These are phyloP conservation scores for Gnathonemus echidnorhynchus DNA, from an alignment of 2,113 vertebrate species.

Conservation along the genomic window DNA sequence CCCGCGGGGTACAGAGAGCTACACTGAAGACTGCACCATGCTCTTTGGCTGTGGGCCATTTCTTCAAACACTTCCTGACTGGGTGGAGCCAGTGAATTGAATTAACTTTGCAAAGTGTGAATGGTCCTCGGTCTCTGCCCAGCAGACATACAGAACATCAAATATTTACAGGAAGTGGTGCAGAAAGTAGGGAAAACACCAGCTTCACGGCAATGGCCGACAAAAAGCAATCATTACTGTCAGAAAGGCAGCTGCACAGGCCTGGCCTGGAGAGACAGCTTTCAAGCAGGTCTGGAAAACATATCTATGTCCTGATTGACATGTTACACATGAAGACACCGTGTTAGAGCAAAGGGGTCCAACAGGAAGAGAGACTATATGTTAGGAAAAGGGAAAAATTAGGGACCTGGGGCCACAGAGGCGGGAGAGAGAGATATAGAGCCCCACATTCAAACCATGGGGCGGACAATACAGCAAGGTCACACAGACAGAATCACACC, in stretches of 20 bases:
- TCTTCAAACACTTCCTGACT: background rate
- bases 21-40: background rate
- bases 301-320: background rate
- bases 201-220: background rate
- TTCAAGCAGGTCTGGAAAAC: background rate
- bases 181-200: background rate
- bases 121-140: background rate
- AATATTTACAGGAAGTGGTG: background rate
- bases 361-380: background rate
- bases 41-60: background rate
- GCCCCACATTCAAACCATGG: background rate
- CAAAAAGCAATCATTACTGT: background rate
- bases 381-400: background rate
- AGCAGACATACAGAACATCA: background rate
- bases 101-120: background rate
- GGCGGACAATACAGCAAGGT: background rate
- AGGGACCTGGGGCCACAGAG: background rate
- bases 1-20: background rate
- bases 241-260: background rate
- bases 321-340: background rate
- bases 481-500: background rate
- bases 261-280: background rate
- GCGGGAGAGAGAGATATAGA: background rate
- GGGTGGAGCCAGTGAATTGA: background rate
- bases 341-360: background rate